Conservation (phyloP, 2,797 vertebrate species). For the Phoeniculus purpureus region DNA sequence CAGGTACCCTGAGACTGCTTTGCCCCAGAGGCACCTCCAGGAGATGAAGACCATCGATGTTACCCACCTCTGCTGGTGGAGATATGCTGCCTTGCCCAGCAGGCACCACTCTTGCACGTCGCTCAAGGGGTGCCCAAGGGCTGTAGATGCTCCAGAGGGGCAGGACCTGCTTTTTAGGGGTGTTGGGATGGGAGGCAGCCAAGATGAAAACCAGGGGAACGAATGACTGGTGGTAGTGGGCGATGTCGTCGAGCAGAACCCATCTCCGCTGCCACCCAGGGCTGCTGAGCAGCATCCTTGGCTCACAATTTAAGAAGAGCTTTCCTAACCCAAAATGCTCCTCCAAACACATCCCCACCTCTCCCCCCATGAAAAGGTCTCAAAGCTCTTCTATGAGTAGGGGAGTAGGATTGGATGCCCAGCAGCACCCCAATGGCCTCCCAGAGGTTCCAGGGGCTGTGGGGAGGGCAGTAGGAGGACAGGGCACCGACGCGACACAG, state of each 20-base stretch:
- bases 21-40: neutral
- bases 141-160: neutral
- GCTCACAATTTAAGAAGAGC: neutral
- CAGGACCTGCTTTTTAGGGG: neutral
- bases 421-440: neutral
- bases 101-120: accelerated
- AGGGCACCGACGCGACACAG: accelerated
- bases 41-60: neutral
- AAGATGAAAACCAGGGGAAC: neutral
- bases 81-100: neutral
- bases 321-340: neutral
- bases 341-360: neutral
- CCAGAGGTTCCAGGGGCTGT: neutral
- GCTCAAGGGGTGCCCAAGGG: neutral
- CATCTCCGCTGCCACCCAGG: neutral
- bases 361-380: accelerated
- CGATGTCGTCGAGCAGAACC: accelerated
- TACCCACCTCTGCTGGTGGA: neutral
- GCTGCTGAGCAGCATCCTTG: neutral
- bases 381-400: neutral
- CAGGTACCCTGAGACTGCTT: neutral
- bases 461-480: neutral
- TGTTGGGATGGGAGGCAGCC: neutral
- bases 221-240: neutral
- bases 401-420: neutral